phyloP scores from a whole-genome alignment of 2,888 invertebrate species.

The Cheilosia soror region DNA sequence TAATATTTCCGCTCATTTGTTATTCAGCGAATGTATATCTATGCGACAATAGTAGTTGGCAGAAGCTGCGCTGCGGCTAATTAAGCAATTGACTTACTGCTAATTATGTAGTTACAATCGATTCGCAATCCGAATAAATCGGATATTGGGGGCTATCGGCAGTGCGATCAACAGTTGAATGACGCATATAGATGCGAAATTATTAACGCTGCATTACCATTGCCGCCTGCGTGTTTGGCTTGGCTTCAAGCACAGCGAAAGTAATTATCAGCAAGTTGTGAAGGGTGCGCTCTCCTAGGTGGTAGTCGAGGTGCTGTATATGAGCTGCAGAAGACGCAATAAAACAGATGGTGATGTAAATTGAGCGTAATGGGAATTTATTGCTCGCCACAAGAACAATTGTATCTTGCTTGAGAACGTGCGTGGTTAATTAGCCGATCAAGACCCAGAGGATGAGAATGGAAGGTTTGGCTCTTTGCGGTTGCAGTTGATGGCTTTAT shows the following conservation, averaged over 20 bases:
- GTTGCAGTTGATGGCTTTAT: slow-evolving; percentile 70
- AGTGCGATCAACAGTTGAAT: slow-evolving; percentile 45
- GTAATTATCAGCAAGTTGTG: slow-evolving; percentile 45
- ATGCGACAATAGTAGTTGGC: slow-evolving; percentile 3
- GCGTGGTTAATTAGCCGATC: slow-evolving; percentile 71
- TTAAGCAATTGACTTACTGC: slow-evolving; percentile 61
- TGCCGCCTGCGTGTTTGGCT: slow-evolving; percentile 54
- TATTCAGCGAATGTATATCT: slow-evolving; percentile 20
- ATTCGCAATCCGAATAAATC: slow-evolving; percentile 52
- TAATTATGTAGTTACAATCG: slow-evolving; percentile 21
- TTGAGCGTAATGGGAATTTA: slow-evolving; percentile 71
- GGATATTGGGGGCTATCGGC: slow-evolving; percentile 45
- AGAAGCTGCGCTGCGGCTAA: slow-evolving; percentile 43
- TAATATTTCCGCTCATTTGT: slow-evolving; percentile 28
- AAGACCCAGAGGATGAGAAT: slow-evolving; percentile 35
- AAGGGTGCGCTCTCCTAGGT: slow-evolving; percentile 32
- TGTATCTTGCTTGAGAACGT: slow-evolving; percentile 55
- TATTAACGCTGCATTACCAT: slow-evolving; percentile 52
- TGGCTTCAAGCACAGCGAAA: slow-evolving; percentile 18
- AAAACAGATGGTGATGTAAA: slow-evolving; percentile 71
- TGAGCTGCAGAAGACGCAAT: slow-evolving; percentile 28
- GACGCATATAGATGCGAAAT: slow-evolving; percentile 66
- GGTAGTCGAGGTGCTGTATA: slow-evolving; percentile 7
- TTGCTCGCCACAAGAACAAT: slow-evolving; percentile 42
- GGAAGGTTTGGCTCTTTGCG: not conserved